Evolutionary conservation across 1,140 invertebrate species (phyloP).

Genomic region (Venturia canescens): DNA sequence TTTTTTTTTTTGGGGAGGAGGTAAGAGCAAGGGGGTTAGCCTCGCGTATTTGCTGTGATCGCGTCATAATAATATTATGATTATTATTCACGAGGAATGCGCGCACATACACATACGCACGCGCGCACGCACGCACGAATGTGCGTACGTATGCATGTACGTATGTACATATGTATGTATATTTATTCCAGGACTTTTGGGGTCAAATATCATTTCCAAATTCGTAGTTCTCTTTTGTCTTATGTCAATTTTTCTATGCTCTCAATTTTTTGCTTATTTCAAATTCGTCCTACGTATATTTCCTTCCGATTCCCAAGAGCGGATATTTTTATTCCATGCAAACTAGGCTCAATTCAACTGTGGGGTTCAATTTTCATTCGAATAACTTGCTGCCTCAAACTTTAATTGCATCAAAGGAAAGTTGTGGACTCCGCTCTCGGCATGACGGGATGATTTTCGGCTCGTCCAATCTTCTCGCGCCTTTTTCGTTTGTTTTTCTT

Average conservation of each 20-base stretch:
- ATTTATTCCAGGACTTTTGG: constrained; percentile 49
- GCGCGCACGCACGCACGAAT: too few species aligned
- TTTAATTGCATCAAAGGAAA: too few species aligned
- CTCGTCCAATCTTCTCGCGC: too few species aligned
- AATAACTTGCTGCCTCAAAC: background rate
- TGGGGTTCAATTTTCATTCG: background rate
- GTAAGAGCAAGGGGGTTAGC: background rate
- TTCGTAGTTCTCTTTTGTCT: constrained; percentile 46
- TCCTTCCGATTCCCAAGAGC: background rate
- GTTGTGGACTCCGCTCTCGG: constrained; percentile 46
- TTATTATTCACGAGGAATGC: constrained; percentile 15
- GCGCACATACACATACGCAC: too few species aligned
- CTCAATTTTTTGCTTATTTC: constrained; percentile 48
- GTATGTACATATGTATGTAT: background rate
- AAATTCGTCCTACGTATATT: constrained; percentile 16
- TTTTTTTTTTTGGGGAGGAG: constrained; percentile 58
- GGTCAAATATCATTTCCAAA: constrained; percentile 52
- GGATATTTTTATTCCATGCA: background rate
- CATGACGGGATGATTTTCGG: constrained; percentile 55
- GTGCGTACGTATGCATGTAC: too few species aligned
- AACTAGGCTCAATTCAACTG: too few species aligned
- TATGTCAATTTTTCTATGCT: background rate
- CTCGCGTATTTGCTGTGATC: background rate
- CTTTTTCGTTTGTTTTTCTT: constrained; percentile 53
- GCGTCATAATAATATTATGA: constrained; percentile 44